Evolutionary conservation across 2,797 vertebrate genomes (phyloP), one percentile per base, ranked within the genome.

Genomic region (Epinephelus awoara): DNA sequence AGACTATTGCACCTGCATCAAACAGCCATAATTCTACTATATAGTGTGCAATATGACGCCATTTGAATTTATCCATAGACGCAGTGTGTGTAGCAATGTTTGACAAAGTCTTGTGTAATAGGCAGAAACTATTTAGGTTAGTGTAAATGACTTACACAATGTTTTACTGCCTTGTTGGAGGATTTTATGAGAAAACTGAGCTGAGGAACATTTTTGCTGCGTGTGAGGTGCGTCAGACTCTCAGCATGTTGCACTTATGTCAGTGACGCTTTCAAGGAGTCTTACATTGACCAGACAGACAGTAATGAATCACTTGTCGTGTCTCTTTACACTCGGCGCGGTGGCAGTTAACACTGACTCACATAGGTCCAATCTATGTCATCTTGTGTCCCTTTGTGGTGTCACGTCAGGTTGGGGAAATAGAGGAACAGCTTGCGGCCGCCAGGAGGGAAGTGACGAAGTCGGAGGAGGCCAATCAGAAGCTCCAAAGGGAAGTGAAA

Each of bases 401-500:
- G 63, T 91, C 83, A 68, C 59, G 13, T 90, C 90, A 98, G 95
- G 97, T 97, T 87, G 97, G 97, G 27, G 97, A 98, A 95, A 95
- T 98, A 79, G 97, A 98, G 94, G 97, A 98, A 85, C 97, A 98
- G 94, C 94, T 98, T 88, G 96, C 96, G 11, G 95, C 96, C 17
- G 97, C 97, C 88, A 96, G 97, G 91, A 97, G 97, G 81, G 97
- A 98, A 90, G 96, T 98, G 90, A 96, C 96, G 77, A 98, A 97
- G 91, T 97, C 97, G 0, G 97, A 98, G 92, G 97, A 98, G 90
- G 96, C 96, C 91, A 97, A 97, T 95, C 93, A 96, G 94, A 98
- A 98, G 93, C 95, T 98, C 78, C 97, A 98, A 89, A 96, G 97
- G 23, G 97, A 98, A 87, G 96, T 98, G 85, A 98, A 98, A 93